A percentile compares a stretch with the other conserved stretches of the same genome.
Conservation (phyloP, 2,888 invertebrate species). For the Chaetoderma sp. region DNA sequence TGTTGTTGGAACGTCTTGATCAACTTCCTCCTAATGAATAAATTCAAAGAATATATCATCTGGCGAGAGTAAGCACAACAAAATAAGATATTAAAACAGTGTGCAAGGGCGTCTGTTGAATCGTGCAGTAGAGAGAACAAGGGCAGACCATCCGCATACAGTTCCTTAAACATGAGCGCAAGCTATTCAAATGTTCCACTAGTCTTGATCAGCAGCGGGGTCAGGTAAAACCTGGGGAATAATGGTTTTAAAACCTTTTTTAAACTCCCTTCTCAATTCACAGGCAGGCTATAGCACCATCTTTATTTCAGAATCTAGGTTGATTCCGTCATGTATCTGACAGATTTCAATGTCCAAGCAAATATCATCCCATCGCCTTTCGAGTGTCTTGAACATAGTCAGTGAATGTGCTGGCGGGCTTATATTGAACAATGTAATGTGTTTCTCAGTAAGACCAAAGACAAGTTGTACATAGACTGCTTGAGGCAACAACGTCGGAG, state of each 20-base stretch:
- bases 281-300: no score
- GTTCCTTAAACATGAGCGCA: slow-evolving; percentile 46
- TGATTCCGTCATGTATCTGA: slow-evolving; percentile 44
- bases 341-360: slow-evolving; percentile 58
- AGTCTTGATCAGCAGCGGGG: no score
- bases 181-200: slow-evolving; percentile 62
- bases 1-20: slow-evolving; percentile 58
- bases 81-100: slow-evolving; percentile 59
- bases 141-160: slow-evolving; percentile 50
- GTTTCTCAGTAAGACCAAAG: slow-evolving; percentile 61
- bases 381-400: slow-evolving; percentile 54
- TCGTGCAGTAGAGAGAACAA: slow-evolving; percentile 65
- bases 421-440: slow-evolving; percentile 62
- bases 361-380: slow-evolving; percentile 47
- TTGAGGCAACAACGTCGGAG: slow-evolving; percentile 59
- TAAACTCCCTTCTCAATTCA: no score
- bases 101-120: slow-evolving; percentile 65
- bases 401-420: slow-evolving; percentile 65
- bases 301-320: slow-evolving; percentile 47
- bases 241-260: no score
- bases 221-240: no score
- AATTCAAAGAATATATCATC: slow-evolving; percentile 65
- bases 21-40: slow-evolving; percentile 55
- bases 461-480: slow-evolving; percentile 64
- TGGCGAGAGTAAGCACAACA: slow-evolving; percentile 58